Conservation (phyloP, 2,113 vertebrate genomes). For the Phrynosoma platyrhinos region DNA sequence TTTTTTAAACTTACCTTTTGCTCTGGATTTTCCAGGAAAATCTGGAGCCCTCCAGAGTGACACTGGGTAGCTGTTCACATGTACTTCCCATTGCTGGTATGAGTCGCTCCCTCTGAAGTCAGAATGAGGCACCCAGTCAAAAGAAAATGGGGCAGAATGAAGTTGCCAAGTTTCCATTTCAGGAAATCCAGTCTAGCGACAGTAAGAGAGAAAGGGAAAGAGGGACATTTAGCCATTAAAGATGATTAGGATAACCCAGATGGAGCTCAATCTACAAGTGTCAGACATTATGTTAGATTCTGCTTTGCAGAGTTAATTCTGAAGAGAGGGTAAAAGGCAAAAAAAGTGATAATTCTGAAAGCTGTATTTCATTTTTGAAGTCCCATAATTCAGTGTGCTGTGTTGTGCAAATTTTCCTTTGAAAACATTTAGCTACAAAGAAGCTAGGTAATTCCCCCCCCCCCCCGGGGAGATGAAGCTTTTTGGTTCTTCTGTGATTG, state of each 20-base stretch:
- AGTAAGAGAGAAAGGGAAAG: slow-evolving; percentile 53
- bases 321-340: slow-evolving; percentile 62
- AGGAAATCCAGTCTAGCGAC: slow-evolving; percentile 71
- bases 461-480: slow-evolving; percentile 69
- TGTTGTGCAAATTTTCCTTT: slow-evolving; percentile 72
- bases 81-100: too few species aligned
- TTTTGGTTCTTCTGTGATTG: slow-evolving; percentile 60
- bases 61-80: too few species aligned
- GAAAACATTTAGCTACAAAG: slow-evolving; percentile 72
- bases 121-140: not conserved
- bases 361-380: slow-evolving; percentile 73
- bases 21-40: too few species aligned
- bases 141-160: slow-evolving; percentile 70
- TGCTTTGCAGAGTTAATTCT: slow-evolving; percentile 65
- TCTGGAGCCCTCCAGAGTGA: too few species aligned
- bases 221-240: slow-evolving; percentile 54
- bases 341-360: slow-evolving; percentile 68
- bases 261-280: slow-evolving; percentile 72
- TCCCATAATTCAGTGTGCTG: slow-evolving; percentile 77
- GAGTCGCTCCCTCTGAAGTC: too few species aligned
- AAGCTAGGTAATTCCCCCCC: slow-evolving; percentile 64
- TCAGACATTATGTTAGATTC: slow-evolving; percentile 58
- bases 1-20: too few species aligned
- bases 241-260: slow-evolving; percentile 67
- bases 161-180: slow-evolving; percentile 73